Percentiles rank a stretch among this genome's conserved stretches.
These are phyloP conservation scores for Dinomys branickii DNA, from an alignment of 2,113 vertebrate species.

Conservation along the genomic window DNA sequence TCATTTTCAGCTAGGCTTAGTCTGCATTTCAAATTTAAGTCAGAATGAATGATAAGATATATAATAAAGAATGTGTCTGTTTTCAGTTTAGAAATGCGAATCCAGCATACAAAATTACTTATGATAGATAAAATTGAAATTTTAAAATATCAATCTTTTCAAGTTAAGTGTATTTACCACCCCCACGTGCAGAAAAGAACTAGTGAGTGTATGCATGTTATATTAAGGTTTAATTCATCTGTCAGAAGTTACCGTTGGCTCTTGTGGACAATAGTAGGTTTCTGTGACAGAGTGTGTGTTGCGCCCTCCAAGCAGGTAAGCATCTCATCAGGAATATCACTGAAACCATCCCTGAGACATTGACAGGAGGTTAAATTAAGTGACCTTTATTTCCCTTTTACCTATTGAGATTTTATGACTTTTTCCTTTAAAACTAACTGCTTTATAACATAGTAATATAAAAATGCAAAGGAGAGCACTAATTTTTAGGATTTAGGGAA, in stretches of 20 bases:
- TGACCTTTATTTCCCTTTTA: slow-evolving; percentile 64
- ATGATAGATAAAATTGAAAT: background rate
- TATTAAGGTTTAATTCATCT: background rate
- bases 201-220: background rate
- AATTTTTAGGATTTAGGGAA: slow-evolving; percentile 81
- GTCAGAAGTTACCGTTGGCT: background rate
- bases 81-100: slow-evolving; percentile 20
- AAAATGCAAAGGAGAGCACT: slow-evolving; percentile 78
- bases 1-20: background rate
- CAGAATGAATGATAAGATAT: background rate
- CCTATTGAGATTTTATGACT: slow-evolving; percentile 68
- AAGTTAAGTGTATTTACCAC: background rate
- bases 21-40: background rate
- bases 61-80: background rate
- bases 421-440: slow-evolving; percentile 71
- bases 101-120: background rate
- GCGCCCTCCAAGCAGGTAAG: background rate
- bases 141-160: background rate
- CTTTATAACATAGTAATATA: slow-evolving; percentile 70
- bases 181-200: background rate
- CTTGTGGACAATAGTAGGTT: background rate
- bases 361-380: slow-evolving; percentile 65
- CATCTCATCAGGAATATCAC: slow-evolving; percentile 17
- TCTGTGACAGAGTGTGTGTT: background rate
- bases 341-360: slow-evolving; percentile 41